Conservation (phyloP, 2,888 invertebrate species). For the Pheosia tremula region DNA sequence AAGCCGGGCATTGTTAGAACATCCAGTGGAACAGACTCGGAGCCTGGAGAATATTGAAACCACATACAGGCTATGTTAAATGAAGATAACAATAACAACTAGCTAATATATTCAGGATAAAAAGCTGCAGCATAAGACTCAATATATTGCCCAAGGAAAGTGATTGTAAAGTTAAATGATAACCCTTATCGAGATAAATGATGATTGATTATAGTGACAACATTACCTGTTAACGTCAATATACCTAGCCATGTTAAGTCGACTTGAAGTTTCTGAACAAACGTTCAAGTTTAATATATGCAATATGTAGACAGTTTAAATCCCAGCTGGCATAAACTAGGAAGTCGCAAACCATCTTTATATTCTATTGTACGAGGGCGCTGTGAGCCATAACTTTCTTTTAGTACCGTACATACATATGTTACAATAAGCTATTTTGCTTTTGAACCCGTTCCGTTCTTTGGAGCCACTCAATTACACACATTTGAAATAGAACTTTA, state of each 20-base stretch:
- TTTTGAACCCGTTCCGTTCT: not conserved
- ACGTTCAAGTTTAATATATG: not conserved
- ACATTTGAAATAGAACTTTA: no score
- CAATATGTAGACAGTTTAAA: slow-evolving; percentile 11
- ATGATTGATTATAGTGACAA: no score
- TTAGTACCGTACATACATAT: slow-evolving; percentile 13
- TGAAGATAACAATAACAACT: not conserved
- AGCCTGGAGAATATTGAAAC: not conserved
- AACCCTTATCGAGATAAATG: no score
- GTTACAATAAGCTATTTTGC: not conserved
- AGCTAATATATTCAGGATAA: no score
- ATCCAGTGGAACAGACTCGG: slow-evolving; percentile 8
- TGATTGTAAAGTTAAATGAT: no score
- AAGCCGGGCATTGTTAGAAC: slow-evolving; percentile 23
- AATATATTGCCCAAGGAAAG: no score
- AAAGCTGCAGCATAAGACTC: no score
- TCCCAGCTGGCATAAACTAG: slow-evolving; percentile 16
- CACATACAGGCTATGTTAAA: not conserved
- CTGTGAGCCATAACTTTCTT: slow-evolving; percentile 22
- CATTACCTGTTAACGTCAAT: no score
- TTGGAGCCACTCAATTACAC: not conserved
- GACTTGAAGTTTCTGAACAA: no score
- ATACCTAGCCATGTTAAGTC: no score
- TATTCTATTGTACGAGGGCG: slow-evolving; percentile 20
- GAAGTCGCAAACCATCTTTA: slow-evolving; percentile 21